Evolutionary conservation across 2,113 vertebrate species (phyloP).

Genomic region (Motacilla tschutschensis): DNA sequence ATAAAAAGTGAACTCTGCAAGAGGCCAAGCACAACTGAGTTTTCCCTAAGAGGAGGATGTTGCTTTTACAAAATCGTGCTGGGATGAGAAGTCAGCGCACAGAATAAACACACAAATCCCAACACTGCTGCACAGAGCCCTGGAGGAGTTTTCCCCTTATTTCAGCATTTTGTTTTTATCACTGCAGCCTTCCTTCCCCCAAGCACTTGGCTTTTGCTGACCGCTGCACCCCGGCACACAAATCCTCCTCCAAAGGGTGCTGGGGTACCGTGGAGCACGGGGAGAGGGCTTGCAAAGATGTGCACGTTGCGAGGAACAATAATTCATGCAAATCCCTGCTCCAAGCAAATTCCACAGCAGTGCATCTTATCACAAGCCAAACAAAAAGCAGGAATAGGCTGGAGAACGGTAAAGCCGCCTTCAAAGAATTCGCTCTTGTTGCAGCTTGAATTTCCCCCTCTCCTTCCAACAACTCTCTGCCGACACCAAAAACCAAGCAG

Average conservation of each 20-base stretch:
- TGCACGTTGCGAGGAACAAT: not conserved
- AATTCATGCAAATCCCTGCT: slow-evolving; percentile 57
- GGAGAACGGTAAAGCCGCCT: not conserved
- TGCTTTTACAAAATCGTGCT: fast-evolving
- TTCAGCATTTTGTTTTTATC: not conserved
- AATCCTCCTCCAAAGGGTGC: not conserved
- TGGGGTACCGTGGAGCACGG: fast-evolving
- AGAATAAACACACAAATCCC: not conserved
- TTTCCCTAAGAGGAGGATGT: not conserved
- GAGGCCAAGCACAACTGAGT: not conserved
- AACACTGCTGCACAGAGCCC: fast-evolving
- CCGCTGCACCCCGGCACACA: not conserved
- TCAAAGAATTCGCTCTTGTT: slow-evolving; percentile 43
- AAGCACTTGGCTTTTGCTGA: not conserved
- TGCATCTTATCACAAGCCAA: slow-evolving; percentile 32
- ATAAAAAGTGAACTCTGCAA: not conserved
- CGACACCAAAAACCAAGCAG: not conserved
- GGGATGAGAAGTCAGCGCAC: not conserved
- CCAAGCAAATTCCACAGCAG: slow-evolving; percentile 51
- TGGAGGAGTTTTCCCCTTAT: not conserved
- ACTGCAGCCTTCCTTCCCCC: not conserved
- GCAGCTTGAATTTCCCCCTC: slow-evolving; percentile 37
- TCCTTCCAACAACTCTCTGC: not conserved
- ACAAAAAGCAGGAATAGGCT: not conserved
- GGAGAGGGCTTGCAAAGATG: not conserved